phyloP scores from a whole-genome alignment of 2,888 invertebrate species.

The Trilocha varians region DNA sequence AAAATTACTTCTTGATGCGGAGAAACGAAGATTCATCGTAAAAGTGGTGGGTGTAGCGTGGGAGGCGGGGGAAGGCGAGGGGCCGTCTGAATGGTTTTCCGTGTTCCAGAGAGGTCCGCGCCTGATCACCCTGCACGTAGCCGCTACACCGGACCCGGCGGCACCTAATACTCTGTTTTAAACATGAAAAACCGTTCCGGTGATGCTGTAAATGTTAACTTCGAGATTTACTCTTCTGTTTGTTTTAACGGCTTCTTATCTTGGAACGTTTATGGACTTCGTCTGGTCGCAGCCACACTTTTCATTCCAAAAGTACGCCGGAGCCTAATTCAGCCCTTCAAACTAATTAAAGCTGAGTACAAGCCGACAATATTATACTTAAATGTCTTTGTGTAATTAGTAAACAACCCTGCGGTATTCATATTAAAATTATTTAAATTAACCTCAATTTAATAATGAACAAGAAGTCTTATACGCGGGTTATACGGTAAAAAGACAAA shows the following conservation, averaged over 20 bases:
- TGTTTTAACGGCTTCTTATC: slow-evolving; percentile 36
- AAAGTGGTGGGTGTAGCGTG: slow-evolving; percentile 57
- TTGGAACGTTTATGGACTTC: slow-evolving; percentile 8
- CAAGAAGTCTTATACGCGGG: slow-evolving; percentile 30
- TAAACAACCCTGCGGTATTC: slow-evolving; percentile 15
- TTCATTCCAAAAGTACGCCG: neutral
- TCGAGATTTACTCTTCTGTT: slow-evolving; percentile 44
- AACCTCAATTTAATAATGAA: slow-evolving; percentile 54
- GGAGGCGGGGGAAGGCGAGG: slow-evolving; percentile 27
- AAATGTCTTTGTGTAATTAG: neutral
- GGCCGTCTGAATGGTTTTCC: slow-evolving; percentile 71
- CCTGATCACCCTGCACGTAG: slow-evolving; percentile 64
- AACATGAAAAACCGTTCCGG: slow-evolving; percentile 70
- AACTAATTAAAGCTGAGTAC: neutral
- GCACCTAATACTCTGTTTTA: slow-evolving; percentile 63
- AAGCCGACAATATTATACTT: neutral
- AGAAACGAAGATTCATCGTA: slow-evolving; percentile 74
- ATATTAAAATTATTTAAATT: slow-evolving; percentile 44
- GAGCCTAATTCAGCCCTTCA: neutral
- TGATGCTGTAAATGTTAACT: slow-evolving; percentile 60
- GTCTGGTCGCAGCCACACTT: neutral
- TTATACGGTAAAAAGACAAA: slow-evolving; percentile 52
- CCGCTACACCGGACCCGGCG: slow-evolving; percentile 45
- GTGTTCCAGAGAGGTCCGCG: slow-evolving; percentile 65
- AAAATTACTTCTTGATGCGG: slow-evolving; percentile 74